Base-by-base conservation (phyloP, 2,888 invertebrate species). In the Celastrina argiolus region DNA sequence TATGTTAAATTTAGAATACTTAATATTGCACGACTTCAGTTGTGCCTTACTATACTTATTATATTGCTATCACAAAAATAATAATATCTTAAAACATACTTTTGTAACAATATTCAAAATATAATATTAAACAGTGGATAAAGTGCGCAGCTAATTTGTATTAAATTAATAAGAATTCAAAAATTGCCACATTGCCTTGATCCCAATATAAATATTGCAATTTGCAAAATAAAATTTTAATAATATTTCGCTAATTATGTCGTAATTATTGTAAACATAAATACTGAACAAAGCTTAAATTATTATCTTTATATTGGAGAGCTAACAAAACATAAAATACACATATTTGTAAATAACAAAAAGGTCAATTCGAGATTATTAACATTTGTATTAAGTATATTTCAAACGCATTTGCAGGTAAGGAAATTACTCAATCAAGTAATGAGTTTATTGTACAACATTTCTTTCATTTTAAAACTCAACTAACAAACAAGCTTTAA, bases 1-100 rank as follows among this genome's bases (percentile, higher is more conserved):
- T 71, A 71, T 71, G 66, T 61, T 22, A 51, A 26, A 51, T 51
- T 51, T 51, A 51, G 51, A 51, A 51, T 51, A 51, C 51, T 51
- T 10, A 36, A 51, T 51, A 4, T 51, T 51, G 51, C 51, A 51
- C 22, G 6, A 18, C 36, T 8, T 36, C 22, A 51, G 12, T 26
- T 22, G 22, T 26, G 14, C 51, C 22, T 51, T 51, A 4, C 51
- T 51, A 45, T n/a, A 3, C n/a, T 18, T 51, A 51, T 51, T 12
- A 22, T 51, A 51, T 51, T 51, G 51, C 51, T 26, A 51, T 51
- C 51, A 51, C 51, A 51, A 51, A 51, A 22, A 22, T 51, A 22
- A 22, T 12, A 16, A 12, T 51, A 18, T 18, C 16, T 26, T 22
- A 22, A 26, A 51, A 12, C 12, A 10, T 45, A 36, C 18, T 4